Base-by-base conservation (phyloP, 2,888 invertebrate genomes). In the Dexiosoma caninum region DNA sequence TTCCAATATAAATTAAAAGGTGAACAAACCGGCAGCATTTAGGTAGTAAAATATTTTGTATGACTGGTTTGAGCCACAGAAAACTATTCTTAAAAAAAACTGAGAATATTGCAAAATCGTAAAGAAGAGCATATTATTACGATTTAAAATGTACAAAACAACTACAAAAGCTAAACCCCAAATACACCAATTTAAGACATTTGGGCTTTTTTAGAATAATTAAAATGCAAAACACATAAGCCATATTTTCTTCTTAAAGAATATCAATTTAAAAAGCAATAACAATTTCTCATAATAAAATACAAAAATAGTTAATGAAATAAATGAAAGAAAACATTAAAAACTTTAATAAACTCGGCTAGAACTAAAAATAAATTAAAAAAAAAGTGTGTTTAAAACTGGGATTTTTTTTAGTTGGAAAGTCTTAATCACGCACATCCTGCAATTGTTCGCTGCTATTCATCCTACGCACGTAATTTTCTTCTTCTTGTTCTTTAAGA, bases 221-320 rank as follows among this genome's bases (percentile, higher is more conserved):
- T 83, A 81, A 55, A 69, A 84, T 83, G 74, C 83, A 75, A 57
- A 77, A 16, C 78, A 55, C 77, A 66, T 55, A 35, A 59, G 57
- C 77, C 70, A 53, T 71, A 78, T 72, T 76, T 81, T 82, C 71
- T 75, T 42, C 62, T 64, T 57, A 60, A 67, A 69, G 35, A n/a
- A 30, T 44, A 66, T 53, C 53, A 75, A 46, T 74, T 74, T 51
- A 53, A 69, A 16, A 53, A 32, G 19, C 21, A 55, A 59, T 59
- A 51, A 51, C 70, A 59, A 44, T 40, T 60, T 72, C 66, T 42
- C 46, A 46, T 42, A 71, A 53, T 51, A 70, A 70, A 44, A 23
- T n/a, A n/a, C n/a, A 46, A 44, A 49, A 37, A 30, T 37, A 55
- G 1, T 12, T 14, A 14, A 14, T 9, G 32, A 21, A 35, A 8